Evolutionary conservation across 2,113 vertebrate genomes (phyloP), one percentile per base, ranked within the genome.

Genomic region (Conger conger): DNA sequence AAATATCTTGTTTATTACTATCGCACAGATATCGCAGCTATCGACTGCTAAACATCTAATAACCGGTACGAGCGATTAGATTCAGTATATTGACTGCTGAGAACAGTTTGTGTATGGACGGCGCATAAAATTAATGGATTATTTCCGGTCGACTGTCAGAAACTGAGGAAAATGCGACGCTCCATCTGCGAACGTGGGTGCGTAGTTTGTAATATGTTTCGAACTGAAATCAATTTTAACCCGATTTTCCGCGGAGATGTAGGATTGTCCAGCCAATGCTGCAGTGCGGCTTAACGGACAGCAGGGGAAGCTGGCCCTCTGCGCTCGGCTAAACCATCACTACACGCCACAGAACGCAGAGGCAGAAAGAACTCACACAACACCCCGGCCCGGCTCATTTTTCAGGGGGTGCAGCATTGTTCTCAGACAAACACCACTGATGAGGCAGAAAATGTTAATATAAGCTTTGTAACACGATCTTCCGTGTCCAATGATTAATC

Each of bases 261-360:
- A 88, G 88, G 88, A 53, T 80, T 87, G 86, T 38, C 80, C 86
- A 85, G 88, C 86, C 88, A 36, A 4, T 7, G 63, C 3, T 23
- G 45, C 20, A 73, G 81, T 89, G 81, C 0, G 0, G 33, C 36
- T 18, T 4, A 37, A n/a, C 16, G 15, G 76, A 89, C 94, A 92
- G 90, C 53, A 92, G 93, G 91, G 89, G 93, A 92, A 13, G 91
- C 89, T 90, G 80, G 82, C 87, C 88, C 84, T 87, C 85, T 85
- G 50, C 30, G 27, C 27, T 73, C n/a, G 9, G 68, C 9, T n/a
- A 5, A 2, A 73, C 78, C 23, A 11, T 17, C 76, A 37, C 33
- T 2, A n/a, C 38, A 38, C 18, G 2, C 18, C 3, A 40, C 36
- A 35, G 36, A 40, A 27, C 36, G 15, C 13, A 37, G 78, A 9